phyloP scores from a whole-genome alignment of 1,140 invertebrate genomes.

The Drosophila kohkoa region DNA sequence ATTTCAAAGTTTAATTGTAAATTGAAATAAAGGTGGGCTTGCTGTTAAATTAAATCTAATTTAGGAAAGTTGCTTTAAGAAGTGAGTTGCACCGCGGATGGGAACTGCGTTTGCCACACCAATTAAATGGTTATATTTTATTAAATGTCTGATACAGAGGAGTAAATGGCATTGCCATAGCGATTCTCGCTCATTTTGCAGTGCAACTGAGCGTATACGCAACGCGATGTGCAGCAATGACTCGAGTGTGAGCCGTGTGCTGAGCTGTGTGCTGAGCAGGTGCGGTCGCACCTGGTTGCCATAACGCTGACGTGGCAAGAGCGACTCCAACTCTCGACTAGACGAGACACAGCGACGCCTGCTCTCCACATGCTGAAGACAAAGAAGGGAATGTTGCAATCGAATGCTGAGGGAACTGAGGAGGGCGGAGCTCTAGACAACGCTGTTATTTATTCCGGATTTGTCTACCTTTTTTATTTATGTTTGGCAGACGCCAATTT shows the following conservation, averaged over 20 bases:
- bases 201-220: conserved; percentile 83
- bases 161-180: conserved; percentile 65
- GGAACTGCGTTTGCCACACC: conserved; percentile 39
- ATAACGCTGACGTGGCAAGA: conserved; percentile 73
- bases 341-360: conserved; percentile 54
- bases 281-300: conserved; percentile 66
- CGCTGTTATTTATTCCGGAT: conserved; percentile 81
- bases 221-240: conserved; percentile 61
- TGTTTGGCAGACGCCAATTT: conserved; percentile 83
- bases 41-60: not conserved
- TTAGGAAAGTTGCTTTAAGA: conserved; percentile 22
- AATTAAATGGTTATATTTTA: conserved; percentile 79
- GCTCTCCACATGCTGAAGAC: conserved; percentile 37
- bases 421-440: conserved; percentile 50
- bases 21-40: not conserved
- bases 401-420: not conserved
- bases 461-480: conserved; percentile 83
- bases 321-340: conserved; percentile 17
- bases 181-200: conserved; percentile 76
- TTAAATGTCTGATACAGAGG: conserved; percentile 70
- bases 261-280: conserved; percentile 42
- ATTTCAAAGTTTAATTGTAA: no score
- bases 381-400: conserved; percentile 10
- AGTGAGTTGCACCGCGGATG: no score
- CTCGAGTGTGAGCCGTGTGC: conserved; percentile 19